Evolutionary conservation across 2,888 invertebrate genomes (phyloP), one percentile per base, ranked within the genome.

Genomic region (Scotopteryx bipunctaria): DNA sequence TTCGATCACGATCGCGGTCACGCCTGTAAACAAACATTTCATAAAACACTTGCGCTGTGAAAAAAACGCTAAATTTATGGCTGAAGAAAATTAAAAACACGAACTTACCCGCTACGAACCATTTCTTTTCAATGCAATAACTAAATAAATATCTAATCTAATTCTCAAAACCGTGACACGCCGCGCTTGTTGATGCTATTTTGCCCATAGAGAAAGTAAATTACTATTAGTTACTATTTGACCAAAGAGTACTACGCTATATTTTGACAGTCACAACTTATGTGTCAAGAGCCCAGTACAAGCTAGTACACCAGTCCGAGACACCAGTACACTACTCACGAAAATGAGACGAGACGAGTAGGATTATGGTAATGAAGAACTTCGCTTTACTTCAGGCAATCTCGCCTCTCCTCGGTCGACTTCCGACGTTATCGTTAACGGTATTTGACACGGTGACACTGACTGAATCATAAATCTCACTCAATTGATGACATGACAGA

Each of bases 1-100:
- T 89, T 21, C 93, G 87, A 36, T 91, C 86, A 2, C 83, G 78
- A 33, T 85, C 86, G 19, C 86, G 81, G 64, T 88, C 89, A 63
- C 89, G 86, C 45, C 89, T 89, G 64, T 11, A 40, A 40, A 35
- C 13, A 43, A 25, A 27, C 6, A 27, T 17, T n/a, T 37, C 8
- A 17, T 0, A 8, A 13, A 29, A n/a, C 6, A 15, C 16, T 1
- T 11, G 29, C 23, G 5, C 17, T 25, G 1, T 16, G 13, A 8
- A 13, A n/a, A 16, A 4, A 41, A 8, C 8, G 2, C 17, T 19
- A n/a, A 19, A 17, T 19, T 0, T 11, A 15, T n/a, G 14, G 14
- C 8, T 11, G 5, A 9, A 2, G 6, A 15, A 8, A 11, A 14
- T 6, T 15, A 3, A 8, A 16, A 3, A 3, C 15, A 14, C 40